A percentile compares a stretch with the other conserved stretches of the same genome.
These are phyloP conservation scores for Macrosteles quadrilineatus DNA, from an alignment of 1,140 invertebrate species.

Conservation along the genomic window DNA sequence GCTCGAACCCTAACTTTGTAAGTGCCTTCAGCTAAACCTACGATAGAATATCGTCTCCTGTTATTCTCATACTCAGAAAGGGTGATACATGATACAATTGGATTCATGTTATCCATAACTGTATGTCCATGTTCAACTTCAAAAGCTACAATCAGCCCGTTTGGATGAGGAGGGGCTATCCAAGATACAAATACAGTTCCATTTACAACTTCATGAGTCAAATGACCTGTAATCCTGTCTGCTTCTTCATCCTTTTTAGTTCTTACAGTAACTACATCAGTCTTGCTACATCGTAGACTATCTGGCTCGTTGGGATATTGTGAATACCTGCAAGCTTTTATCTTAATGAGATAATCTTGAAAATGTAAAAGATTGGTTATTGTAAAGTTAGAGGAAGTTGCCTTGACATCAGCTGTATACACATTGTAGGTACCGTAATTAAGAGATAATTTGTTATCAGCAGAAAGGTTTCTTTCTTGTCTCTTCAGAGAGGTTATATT, in stretches of 20 bases:
- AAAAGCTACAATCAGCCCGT: conserved; percentile 82
- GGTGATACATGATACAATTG: conserved; percentile 46
- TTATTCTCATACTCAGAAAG: conserved; percentile 23
- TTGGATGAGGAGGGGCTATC: conserved; percentile 67
- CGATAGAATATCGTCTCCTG: conserved; percentile 8
- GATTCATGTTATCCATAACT: conserved; percentile 25
- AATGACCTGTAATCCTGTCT: conserved; percentile 33
- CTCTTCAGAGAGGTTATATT: not conserved
- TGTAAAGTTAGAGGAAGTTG: conserved; percentile 46
- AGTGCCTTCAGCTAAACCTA: conserved; percentile 24
- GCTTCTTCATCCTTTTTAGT: conserved; percentile 35
- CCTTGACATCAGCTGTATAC: not conserved
- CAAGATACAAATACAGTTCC: conserved; percentile 39
- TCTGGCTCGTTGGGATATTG: conserved; percentile 35
- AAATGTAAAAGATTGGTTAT: conserved; percentile 69
- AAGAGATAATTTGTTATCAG: not conserved
- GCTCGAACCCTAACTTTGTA: conserved; percentile 37
- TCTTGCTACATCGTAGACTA: conserved; percentile 35
- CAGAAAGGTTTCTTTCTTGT: not conserved
- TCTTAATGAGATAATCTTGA: conserved; percentile 65
- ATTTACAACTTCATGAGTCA: conserved; percentile 32
- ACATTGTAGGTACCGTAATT: not conserved
- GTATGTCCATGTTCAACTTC: conserved; percentile 58
- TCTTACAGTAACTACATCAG: conserved; percentile 37
- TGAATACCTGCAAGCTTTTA: conserved; percentile 67